A percentile compares a stretch with the other conserved stretches of the same genome.
Conservation (phyloP, 2,797 vertebrate genomes). For the Valencia hispanica region DNA sequence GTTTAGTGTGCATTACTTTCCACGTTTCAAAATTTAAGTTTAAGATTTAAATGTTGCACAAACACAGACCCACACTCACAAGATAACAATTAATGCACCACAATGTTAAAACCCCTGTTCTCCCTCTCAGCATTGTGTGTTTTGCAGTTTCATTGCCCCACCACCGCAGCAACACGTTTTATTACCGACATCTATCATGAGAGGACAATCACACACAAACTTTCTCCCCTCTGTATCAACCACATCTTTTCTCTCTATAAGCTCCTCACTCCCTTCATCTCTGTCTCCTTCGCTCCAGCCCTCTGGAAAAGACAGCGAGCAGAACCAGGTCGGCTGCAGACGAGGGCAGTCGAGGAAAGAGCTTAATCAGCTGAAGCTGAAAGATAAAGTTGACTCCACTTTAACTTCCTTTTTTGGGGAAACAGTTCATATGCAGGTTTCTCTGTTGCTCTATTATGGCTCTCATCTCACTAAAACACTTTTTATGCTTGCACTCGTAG, state of each 20-base stretch:
- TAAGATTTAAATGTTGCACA: constrained; percentile 28
- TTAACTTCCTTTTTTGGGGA: constrained; percentile 23
- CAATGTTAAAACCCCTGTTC: constrained; percentile 35
- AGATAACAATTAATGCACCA: constrained; percentile 42
- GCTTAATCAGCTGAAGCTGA: constrained; percentile 33
- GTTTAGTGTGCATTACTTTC: constrained; percentile 19
- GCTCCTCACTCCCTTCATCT: constrained; percentile 61
- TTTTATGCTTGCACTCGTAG: neutral
- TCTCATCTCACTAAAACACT: constrained; percentile 1
- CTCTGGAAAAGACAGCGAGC: constrained; percentile 50
- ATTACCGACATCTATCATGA: constrained; percentile 70
- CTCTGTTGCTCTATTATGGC: neutral
- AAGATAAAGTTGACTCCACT: constrained; percentile 26
- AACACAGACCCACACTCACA: neutral
- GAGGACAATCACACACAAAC: constrained; percentile 6
- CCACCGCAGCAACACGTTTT: constrained; percentile 52
- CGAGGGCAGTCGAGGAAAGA: constrained; percentile 23
- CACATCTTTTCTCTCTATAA: constrained; percentile 70
- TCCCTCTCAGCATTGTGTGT: constrained; percentile 32
- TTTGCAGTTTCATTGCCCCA: constrained; percentile 22
- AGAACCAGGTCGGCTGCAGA: constrained; percentile 62
- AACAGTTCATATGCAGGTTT: constrained; percentile 1
- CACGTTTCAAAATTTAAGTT: constrained; percentile 41
- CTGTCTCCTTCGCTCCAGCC: constrained; percentile 56
- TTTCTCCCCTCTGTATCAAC: constrained; percentile 56